Base-by-base conservation (phyloP, 2,113 vertebrate species). In the Amblyornis subalaris region DNA sequence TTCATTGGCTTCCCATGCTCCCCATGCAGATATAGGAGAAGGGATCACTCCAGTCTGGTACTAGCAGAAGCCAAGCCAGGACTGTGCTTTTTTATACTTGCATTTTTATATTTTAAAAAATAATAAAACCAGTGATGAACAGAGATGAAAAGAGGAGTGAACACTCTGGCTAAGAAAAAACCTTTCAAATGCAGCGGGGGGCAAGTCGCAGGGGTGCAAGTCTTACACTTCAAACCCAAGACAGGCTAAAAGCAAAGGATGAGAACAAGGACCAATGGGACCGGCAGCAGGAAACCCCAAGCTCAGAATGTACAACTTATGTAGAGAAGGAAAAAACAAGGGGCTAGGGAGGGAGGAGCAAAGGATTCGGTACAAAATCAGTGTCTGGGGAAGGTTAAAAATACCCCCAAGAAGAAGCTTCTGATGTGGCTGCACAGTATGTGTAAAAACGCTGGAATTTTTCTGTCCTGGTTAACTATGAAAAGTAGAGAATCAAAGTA, bases 41-140 rank as follows among this genome's bases (percentile, higher is more conserved):
- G 35, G 57, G 66, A 60, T 47, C 0, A 0, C 40, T 60, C 40
- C 29, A 12, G 53, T 4, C 9, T 0, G 0, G 8, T 3, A n/a
- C 72, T 20, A 42, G 35, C 64, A 50, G 54, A 13, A 77, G 38
- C 50, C 0, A 13, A 33, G 36, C 23, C 82, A 35, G 72, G 48
- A 5, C 35, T 31, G 24, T 9, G 51, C 55, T 47, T 38, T 38
- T 38, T 38, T 38, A 38, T 38, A 38, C 38, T 71, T 55, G 25
- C 5, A 2, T 40, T 33, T 31, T n/a, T 40, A 11, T 35, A 28
- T 35, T 42, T 48, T 3, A 31, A 44, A 42, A 40, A 64, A 25
- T 9, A 62, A 25, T 19, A 53, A 55, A 74, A 47, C 14, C 42
- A 45, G 28, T 10, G 21, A 5, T 9, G 22, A 61, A 47, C 22